These are phyloP conservation scores for Gryllus longicercus DNA, from an alignment of 2,888 invertebrate genomes.

Conservation along the genomic window DNA sequence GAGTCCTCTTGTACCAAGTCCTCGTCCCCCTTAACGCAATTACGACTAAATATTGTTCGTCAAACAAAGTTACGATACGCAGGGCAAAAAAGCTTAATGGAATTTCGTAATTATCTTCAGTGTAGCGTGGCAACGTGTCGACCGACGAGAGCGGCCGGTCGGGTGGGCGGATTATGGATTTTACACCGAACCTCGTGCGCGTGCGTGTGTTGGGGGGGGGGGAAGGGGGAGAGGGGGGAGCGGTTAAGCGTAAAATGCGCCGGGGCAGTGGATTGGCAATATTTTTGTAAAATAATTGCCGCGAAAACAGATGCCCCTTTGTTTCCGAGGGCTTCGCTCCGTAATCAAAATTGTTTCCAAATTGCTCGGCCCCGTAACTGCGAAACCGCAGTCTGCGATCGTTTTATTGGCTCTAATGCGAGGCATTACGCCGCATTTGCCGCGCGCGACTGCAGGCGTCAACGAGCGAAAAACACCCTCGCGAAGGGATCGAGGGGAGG, in stretches of 20 bases:
- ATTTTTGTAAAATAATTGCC: background rate
- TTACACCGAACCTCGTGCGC: too few species aligned
- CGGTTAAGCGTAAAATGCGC: too few species aligned
- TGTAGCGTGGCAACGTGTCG: background rate
- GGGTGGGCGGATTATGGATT: too few species aligned
- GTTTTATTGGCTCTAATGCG: background rate
- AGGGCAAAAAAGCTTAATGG: background rate
- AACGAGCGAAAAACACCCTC: too few species aligned
- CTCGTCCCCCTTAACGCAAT: conserved; percentile 4
- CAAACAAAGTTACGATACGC: background rate
- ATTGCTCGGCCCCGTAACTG: background rate
- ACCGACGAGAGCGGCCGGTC: too few species aligned
- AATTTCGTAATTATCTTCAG: background rate
- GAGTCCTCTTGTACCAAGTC: background rate
- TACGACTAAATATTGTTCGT: conserved; percentile 11
- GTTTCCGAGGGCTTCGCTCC: background rate
- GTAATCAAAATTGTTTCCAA: conserved; percentile 17
- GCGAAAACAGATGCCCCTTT: background rate
- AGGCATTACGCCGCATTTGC: background rate
- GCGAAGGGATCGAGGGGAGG: too few species aligned
- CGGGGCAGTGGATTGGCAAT: too few species aligned
- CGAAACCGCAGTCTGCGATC: conserved; percentile 1
- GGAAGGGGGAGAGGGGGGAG: too few species aligned
- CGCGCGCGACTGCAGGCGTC: too few species aligned
- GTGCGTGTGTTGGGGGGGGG: too few species aligned